Percentiles rank a stretch among this genome's conserved stretches.
phyloP scores from a whole-genome alignment of 1,140 invertebrate genomes.

The Drosophila ohnishii region DNA sequence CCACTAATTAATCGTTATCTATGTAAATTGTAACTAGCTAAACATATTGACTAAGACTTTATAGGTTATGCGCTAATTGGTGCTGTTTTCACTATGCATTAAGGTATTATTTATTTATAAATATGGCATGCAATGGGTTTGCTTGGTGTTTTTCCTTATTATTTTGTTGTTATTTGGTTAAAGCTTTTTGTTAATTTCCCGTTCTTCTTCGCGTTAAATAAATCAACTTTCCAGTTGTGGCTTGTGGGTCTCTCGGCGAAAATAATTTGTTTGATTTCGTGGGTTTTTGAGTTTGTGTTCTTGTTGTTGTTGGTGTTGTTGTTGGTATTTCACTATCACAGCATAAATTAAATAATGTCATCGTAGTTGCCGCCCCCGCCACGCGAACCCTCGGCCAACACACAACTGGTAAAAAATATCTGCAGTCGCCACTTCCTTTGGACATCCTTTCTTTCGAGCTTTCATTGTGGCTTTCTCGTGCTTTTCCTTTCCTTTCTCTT shows the following conservation, averaged over 20 bases:
- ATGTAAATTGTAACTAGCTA: conserved; percentile 74
- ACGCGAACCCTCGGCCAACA: conserved; percentile 50
- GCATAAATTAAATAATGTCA: conserved; percentile 73
- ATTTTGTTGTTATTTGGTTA: conserved; percentile 39
- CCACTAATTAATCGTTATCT: conserved; percentile 67
- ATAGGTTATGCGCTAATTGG: conserved; percentile 73
- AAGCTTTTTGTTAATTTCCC: conserved; percentile 49
- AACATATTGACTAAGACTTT: conserved; percentile 70
- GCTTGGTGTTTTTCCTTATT: conserved; percentile 64
- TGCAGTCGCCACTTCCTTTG: conserved; percentile 73
- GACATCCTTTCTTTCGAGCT: conserved; percentile 39
- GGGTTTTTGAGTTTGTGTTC: conserved; percentile 23
- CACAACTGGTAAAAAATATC: conserved; percentile 49
- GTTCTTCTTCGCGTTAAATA: conserved; percentile 24
- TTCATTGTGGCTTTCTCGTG: conserved; percentile 9
- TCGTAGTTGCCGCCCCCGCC: conserved; percentile 61
- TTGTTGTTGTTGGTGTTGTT: conserved; percentile 48
- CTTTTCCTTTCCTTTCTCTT: conserved; percentile 7
- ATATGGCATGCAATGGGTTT: conserved; percentile 35
- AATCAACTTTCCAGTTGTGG: conserved; percentile 18
- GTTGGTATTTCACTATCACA: conserved; percentile 76
- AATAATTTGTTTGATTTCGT: conserved; percentile 71
- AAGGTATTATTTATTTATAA: conserved; percentile 43
- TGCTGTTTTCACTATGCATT: conserved; percentile 68
- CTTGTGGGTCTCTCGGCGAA: conserved; percentile 43